Conservation (phyloP, 2,113 vertebrate species). For the Neodon shergylaensis region DNA sequence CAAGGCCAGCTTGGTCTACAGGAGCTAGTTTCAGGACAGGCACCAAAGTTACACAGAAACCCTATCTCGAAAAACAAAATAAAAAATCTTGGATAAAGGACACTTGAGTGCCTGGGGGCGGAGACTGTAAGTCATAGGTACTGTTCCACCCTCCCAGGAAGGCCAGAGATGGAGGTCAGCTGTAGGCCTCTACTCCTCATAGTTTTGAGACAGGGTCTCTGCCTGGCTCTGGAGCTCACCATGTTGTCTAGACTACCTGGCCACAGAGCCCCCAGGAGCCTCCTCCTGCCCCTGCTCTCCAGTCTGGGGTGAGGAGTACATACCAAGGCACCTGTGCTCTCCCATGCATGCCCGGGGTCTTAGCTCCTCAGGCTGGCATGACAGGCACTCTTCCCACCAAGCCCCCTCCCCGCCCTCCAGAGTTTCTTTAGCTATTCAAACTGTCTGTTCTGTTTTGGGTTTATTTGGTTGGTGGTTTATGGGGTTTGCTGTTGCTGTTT, state of each 20-base stretch:
- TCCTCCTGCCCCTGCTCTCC: background rate
- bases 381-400: too few species aligned
- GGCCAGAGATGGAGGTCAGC: background rate
- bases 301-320: background rate
- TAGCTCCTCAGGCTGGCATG: accelerated
- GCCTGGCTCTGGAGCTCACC: background rate
- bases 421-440: background rate
- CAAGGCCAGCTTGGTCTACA: too few species aligned
- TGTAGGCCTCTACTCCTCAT: background rate
- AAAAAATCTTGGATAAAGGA: background rate
- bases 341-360: background rate
- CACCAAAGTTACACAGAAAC: too few species aligned
- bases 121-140: background rate
- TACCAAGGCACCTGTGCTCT: too few species aligned
- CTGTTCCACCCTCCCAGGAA: background rate
- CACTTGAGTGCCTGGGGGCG: background rate
- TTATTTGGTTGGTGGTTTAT: background rate
- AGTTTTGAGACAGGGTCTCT: background rate
- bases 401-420: background rate
- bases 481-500: background rate
- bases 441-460: background rate
- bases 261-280: background rate
- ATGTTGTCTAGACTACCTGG: background rate
- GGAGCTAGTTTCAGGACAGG: too few species aligned
- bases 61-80: too few species aligned